Evolutionary conservation across 2,113 vertebrate species (phyloP), one percentile per base, ranked within the genome.

Genomic region (Antigone vipio): DNA sequence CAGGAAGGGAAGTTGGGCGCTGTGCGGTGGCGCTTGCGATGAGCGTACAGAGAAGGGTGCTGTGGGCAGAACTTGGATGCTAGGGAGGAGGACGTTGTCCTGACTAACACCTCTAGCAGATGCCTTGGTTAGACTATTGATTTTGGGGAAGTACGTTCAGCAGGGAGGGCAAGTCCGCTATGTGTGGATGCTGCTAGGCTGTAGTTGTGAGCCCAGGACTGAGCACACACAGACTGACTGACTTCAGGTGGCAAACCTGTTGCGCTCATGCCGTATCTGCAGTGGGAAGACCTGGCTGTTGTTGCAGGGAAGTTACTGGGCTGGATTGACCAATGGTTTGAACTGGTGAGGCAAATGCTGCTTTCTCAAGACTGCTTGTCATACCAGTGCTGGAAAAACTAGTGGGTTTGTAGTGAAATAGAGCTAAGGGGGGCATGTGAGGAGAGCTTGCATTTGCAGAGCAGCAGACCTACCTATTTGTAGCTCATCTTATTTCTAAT

Each of bases 141-240:
- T 59, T 73, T 49, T 3, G 12, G 23, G 30, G 26, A n/a, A n/a
- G 17, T 3, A 0, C 5, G 1, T 47, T 59, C 29, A 32, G 17
- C 12, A 34, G 67, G 50, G 32, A 62, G 59, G 53, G 30, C 14
- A 49, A 44, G 34, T 35, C 19, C 23, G 11, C 1, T 4, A 1
- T 27, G 35, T 7, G 30, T 3, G 6, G 26, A 1, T 11, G 2
- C 40, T 32, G 55, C 2, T 2, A 8, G n/a, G 38, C 40, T 62
- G 47, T 12, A 21, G 32, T 21, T 50, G 35, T 20, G 74, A 83
- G 58, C 34, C 9, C 5, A 0, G 55, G 21, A 1, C 2, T 15
- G 17, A 29, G 62, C 6, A 35, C 4, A 0, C 0, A 0, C n/a
- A 4, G 27, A 11, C 14, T 29, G 60, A 13, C 16, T 58, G 40